Conservation (phyloP, 2,888 invertebrate species). For the Lathronympha strigana region DNA sequence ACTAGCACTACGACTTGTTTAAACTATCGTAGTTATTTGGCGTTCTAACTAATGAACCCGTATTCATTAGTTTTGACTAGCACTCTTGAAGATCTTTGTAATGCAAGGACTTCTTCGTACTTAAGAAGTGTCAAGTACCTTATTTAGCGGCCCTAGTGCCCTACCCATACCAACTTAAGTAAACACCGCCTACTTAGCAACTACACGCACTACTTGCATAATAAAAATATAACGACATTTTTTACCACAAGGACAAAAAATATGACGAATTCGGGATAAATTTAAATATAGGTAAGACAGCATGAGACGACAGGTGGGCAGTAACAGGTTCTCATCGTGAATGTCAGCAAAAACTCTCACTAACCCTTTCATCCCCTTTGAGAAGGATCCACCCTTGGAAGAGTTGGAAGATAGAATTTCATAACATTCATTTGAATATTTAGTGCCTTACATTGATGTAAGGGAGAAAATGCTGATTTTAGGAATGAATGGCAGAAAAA, state of each 20-base stretch:
- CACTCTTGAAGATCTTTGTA: no score
- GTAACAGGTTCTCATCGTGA: constrained; percentile 66
- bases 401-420: constrained; percentile 5
- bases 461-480: no score
- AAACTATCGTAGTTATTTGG: no score
- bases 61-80: no score
- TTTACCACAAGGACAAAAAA: neutral
- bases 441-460: neutral
- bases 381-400: constrained; percentile 34
- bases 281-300: constrained; percentile 42
- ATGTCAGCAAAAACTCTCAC: constrained; percentile 75
- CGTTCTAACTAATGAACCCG: no score
- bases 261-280: neutral
- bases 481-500: no score
- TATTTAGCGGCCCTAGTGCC: no score
- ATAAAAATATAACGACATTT: neutral
- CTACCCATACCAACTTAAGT: neutral
- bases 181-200: neutral
- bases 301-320: constrained; percentile 67
- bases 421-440: neutral
- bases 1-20: no score
- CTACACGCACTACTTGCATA: no score
- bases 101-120: no score
- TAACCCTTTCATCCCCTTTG: constrained; percentile 63
- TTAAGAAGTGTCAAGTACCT: no score